Conservation (phyloP, 2,797 vertebrate genomes). For the Prionace glauca region DNA sequence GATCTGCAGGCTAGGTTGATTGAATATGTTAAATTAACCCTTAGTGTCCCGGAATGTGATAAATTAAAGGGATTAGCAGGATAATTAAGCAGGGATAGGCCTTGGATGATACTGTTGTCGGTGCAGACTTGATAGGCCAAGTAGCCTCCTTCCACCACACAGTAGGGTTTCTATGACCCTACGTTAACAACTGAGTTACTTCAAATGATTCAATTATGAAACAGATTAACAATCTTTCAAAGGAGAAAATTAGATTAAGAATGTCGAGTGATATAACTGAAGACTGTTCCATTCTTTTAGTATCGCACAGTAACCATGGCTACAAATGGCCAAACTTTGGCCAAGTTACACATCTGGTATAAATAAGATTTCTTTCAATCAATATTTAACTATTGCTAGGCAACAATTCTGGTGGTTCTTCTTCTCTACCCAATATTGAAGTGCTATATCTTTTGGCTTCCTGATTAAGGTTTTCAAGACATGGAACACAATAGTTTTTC, state of each 20-base stretch:
- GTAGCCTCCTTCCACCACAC: too few species aligned
- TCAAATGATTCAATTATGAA: background rate
- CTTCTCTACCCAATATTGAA: background rate
- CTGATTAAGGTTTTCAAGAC: too few species aligned
- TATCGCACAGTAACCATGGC: background rate
- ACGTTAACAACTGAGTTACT: background rate
- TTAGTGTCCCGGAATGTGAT: too few species aligned
- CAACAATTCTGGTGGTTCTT: background rate
- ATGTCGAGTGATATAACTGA: background rate
- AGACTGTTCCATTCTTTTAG: background rate
- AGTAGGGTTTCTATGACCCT: too few species aligned
- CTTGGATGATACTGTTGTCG: too few species aligned
- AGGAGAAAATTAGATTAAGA: background rate
- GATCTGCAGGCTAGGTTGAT: too few species aligned
- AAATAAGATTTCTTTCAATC: background rate
- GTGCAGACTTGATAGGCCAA: too few species aligned
- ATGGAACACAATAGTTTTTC: background rate
- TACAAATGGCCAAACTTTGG: background rate
- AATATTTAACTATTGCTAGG: conserved; percentile 1
- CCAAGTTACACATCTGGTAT: conserved; percentile 28
- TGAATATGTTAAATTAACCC: too few species aligned
- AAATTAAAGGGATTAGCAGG: too few species aligned
- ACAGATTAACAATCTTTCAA: background rate
- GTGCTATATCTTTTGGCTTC: background rate
- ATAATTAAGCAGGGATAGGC: too few species aligned